Base-by-base conservation (phyloP, 1,140 invertebrate genomes). In the Pseudomyrmex cubaensis region DNA sequence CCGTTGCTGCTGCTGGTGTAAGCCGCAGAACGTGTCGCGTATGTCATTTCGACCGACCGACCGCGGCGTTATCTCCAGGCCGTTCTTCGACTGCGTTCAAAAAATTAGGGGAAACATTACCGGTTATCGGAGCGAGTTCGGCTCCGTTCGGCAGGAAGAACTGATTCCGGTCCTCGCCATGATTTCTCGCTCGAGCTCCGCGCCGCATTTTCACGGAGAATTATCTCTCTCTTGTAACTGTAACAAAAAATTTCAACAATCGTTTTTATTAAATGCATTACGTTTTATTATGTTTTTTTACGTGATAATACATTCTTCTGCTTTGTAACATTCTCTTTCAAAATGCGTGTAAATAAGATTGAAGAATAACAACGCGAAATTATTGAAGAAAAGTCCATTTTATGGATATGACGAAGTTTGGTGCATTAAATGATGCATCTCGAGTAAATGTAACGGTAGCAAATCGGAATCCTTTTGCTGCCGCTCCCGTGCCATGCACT, bases 31-130 rank as follows among this genome's bases (percentile, higher is more conserved):
- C 90, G 89, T 89, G 88, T 87, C 88, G 91, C 90, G 90, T 92
- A 92, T 91, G 91, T 92, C 90, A 91, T 92, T 90, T 85, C 90
- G 75, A 86, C 76, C 85, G 76, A 75, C 64, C 75, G 66, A 35
- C 48, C 72, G 35, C 54, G 54, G 64, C 54, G 88, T 92, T 92
- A 91, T 92, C 91, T 92, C 88, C 82, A 73, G 89, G 86, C 89
- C 90, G 88, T 90, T 90, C 87, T 73, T 85, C 67, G 69, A 44
- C 70, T 82, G 72, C 85, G 67, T 70, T 73, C 66, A 83, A 93
- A 92, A 92, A 92, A 92, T 92, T 93, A 90, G 90, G 76, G 88
- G 87, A 90, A 89, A 88, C 91, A 90, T 90, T 89, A 90, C 83
- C 85, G 85, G 89, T 90, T 89, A 90, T 85, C 88, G 85, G 70